Evolutionary conservation across 1,140 invertebrate species (phyloP).

Genomic region (Leguminivora glycinivorella): DNA sequence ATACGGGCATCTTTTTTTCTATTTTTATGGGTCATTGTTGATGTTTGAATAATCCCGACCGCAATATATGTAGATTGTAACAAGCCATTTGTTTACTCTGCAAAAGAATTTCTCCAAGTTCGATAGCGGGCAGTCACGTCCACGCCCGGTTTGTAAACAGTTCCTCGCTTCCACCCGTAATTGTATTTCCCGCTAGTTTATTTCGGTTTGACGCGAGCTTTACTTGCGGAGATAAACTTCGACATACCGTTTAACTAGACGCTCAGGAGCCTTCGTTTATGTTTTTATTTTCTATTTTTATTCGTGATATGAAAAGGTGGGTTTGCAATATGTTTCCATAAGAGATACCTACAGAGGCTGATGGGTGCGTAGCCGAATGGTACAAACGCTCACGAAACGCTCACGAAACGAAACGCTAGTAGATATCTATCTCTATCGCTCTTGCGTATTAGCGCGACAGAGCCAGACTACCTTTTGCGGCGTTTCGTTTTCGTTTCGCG

Average conservation of each 20-base stretch:
- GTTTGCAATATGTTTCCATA: background rate
- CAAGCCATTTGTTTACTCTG: slow-evolving; percentile 40
- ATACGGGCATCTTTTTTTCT: background rate
- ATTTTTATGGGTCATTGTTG: background rate
- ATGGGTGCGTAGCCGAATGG: too few relatives aligned
- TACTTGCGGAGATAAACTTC: slow-evolving; percentile 11
- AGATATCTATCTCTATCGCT: too few relatives aligned
- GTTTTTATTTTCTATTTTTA: slow-evolving; percentile 17
- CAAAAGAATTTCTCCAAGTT: slow-evolving; percentile 40
- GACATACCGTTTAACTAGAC: slow-evolving; percentile 16
- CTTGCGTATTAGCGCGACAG: too few relatives aligned
- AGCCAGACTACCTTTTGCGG: too few relatives aligned
- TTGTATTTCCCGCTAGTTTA: slow-evolving; percentile 52
- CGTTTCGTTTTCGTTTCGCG: too few relatives aligned
- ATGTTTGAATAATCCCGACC: background rate
- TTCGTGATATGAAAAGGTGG: background rate
- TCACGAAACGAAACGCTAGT: too few relatives aligned
- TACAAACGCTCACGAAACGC: too few relatives aligned
- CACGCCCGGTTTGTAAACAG: slow-evolving; percentile 57
- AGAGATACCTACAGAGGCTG: background rate
- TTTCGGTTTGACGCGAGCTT: slow-evolving; percentile 47
- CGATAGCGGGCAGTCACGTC: slow-evolving; percentile 50
- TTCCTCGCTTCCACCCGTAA: slow-evolving; percentile 45
- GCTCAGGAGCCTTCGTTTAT: background rate
- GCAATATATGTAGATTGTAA: slow-evolving; percentile 33